Base-by-base conservation (phyloP, 1,140 invertebrate genomes). In the Orius insidiosus region DNA sequence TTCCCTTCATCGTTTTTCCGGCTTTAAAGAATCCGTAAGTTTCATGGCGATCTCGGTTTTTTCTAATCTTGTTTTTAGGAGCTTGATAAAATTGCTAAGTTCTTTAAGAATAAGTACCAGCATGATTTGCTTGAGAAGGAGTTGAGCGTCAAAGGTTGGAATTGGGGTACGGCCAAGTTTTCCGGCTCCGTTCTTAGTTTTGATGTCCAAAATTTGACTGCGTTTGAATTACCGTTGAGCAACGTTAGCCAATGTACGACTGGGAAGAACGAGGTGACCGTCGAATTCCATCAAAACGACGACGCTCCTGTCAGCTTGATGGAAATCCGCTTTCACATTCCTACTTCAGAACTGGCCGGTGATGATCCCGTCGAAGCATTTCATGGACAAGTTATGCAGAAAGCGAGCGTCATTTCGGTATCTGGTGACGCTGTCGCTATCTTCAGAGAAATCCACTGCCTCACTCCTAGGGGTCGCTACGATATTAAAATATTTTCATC, bases 241-340 rank as follows among this genome's bases (percentile, higher is more conserved):
- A 80, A 98, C 72, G 94, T 99, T 0, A 95, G 89, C 1, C 88
- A 97, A 55, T 94, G 92, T 59, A 89, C 78, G 3, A 86, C 86
- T n/a, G 86, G 87, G 13, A 99, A 99, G 62, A 98, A 97, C 69
- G 96, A 99, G 74, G 88, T 98, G 1, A 95, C 92, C 6, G 61
- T 99, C 19, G 95, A 98, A 63, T 98, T 98, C 62, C 94, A 98
- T 73, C 85, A 89, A 73, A 98, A 98, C 68, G 95, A 99, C 61
- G 95, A 99, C 66, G 90, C 90, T 2, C 81, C 93, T 5, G 89
- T 98, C 0, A 89, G 85, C 58, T 67, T 99, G 42, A 84, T 93
- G 73, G 96, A 99, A 68, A 87, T 99, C 76, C 70, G 96, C 33
- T 98, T 98, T 62, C 90, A 96, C 62, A 93, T 98, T 60, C 95